phyloP scores from a whole-genome alignment of 2,113 vertebrate genomes.

The Indri indri region DNA sequence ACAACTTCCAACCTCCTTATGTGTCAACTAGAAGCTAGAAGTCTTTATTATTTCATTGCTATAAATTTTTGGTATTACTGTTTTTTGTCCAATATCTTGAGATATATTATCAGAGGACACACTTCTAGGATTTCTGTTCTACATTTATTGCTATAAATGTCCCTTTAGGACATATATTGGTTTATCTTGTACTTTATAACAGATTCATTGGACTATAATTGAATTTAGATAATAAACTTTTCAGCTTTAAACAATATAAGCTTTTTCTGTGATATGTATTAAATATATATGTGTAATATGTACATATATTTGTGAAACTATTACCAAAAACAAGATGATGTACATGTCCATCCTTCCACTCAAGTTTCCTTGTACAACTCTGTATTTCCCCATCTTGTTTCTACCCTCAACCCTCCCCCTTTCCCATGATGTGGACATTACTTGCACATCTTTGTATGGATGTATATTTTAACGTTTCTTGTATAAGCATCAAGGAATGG shows the following conservation, averaged over 20 bases:
- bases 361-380: background rate
- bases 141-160: background rate
- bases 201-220: background rate
- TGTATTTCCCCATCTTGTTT: background rate
- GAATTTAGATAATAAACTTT: background rate
- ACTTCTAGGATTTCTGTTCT: conserved; percentile 1
- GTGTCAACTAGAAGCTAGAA: background rate
- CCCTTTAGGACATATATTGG: background rate
- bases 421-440: background rate
- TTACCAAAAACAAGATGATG: background rate
- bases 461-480: background rate
- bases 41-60: background rate
- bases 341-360: background rate
- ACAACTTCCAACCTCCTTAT: background rate
- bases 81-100: background rate
- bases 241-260: background rate
- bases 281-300: background rate
- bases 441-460: background rate
- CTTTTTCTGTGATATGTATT: background rate
- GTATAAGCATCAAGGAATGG: background rate
- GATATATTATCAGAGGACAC: background rate
- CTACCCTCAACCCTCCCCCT: background rate
- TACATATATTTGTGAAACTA: background rate
- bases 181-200: background rate
- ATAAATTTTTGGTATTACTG: background rate